Base-by-base conservation (phyloP, 2,113 vertebrate genomes). In the Leiothrix lutea region DNA sequence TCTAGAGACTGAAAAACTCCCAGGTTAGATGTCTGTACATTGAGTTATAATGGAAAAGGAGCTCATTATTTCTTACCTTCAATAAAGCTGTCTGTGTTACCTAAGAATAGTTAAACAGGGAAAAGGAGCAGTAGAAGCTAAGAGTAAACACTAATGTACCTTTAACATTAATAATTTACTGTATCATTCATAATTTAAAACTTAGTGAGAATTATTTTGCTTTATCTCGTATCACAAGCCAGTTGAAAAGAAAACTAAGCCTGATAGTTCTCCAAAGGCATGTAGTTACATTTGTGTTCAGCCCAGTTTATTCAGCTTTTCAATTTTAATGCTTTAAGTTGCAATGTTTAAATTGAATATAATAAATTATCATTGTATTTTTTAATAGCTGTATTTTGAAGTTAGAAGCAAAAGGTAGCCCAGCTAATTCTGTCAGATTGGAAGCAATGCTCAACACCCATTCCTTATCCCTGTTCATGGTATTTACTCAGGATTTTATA, bases 151-250 rank as follows among this genome's bases (percentile, higher is more conserved):
- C 38, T 92, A 45, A 72, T 65, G 78, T 70, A 67, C 56, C 75
- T 95, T 91, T 77, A 65, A 77, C 38, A 88, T 95, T 80, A 95
- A 94, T 91, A 94, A 95, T 94, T 94, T 85, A 95, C 60, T 31
- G 29, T 26, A 24, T 72, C 35, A 81, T 93, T 91, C 53, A 78
- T 94, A 78, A 94, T 93, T 95, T 77, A 96, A 79, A 86, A 42
- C 78, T 87, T 51, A 42, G 36, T 84, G 72, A 71, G 83, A 94
- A 95, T 87, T 92, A 88, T 96, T 97, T 91, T 96, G n/a, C 62
- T 94, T 85, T 85, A 50, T 87, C 80, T 88, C 82, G 33, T 93
- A 77, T 89, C 77, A 42, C 26, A 80, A 92, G 42, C 61, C 31
- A 69, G 73, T 80, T 86, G 64, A 90, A 94, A 92, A 80, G 50